Base-by-base conservation (phyloP, 2,113 vertebrate species). In the Larimichthys crocea region DNA sequence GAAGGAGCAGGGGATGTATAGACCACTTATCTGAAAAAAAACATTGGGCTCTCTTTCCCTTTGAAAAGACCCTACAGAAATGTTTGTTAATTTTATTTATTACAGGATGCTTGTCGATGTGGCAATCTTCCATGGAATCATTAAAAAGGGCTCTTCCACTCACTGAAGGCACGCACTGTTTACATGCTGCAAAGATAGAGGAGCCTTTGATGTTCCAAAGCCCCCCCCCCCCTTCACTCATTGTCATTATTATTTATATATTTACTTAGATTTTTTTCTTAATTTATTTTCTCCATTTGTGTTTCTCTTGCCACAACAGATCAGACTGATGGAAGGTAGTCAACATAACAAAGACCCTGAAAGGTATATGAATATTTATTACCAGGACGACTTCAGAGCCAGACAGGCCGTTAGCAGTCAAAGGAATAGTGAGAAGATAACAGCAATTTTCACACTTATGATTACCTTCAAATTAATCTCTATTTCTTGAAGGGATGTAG, bases 71-170 rank as follows among this genome's bases (percentile, higher is more conserved):
- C 95, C 95, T 96, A 95, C 92, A 96, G 95, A 96, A 96, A 96
- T 94, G 92, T 95, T 94, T 94, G 95, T 94, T 96, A 94, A 95
- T 95, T 95, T 95, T 93, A 95, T 96, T 95, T 95, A 95, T 96
- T 95, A 94, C 93, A 93, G 93, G 92, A 92, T 91, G 87, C 94
- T 95, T 95, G 94, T 96, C 94, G 74, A 87, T 22, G 91, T 95
- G 95, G 95, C 95, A 95, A 96, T 96, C 95, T 96, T 96, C 95
- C 95, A 95, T 82, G 88, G 90, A 87, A 95, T 95, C 94, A 94
- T 95, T 93, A 93, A 94, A 94, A 91, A 84, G 82, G 83, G 91
- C 93, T 95, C 90, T 76, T 91, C 86, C 76, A 88, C 91, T 91
- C 89, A 93, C 91, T 92, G 94, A 94, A 93, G 91, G 90, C 89